These are phyloP conservation scores for Avahi laniger DNA, from an alignment of 2,797 vertebrate genomes.

Conservation along the genomic window DNA sequence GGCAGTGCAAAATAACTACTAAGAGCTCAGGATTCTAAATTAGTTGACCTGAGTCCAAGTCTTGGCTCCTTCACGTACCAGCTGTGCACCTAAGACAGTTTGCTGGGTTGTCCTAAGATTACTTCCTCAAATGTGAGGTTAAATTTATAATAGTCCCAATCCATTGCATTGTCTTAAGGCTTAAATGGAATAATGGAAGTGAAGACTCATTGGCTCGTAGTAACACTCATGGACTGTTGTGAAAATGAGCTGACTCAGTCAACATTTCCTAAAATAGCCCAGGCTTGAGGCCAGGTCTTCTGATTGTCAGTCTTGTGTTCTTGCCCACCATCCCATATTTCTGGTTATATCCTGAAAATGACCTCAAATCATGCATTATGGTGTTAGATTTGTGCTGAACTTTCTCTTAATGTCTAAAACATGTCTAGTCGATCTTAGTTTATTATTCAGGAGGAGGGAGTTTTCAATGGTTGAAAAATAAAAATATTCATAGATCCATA, in stretches of 20 bases:
- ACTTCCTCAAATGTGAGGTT: background rate
- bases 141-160: background rate
- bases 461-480: constrained; percentile 43
- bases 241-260: background rate
- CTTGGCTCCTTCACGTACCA: background rate
- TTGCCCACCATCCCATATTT: background rate
- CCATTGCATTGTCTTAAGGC: background rate
- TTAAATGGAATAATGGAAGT: background rate
- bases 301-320: background rate
- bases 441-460: background rate
- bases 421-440: background rate
- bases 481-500: constrained; percentile 39
- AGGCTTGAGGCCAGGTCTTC: background rate
- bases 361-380: background rate
- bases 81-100: background rate
- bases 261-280: background rate
- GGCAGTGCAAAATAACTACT: background rate
- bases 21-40: background rate
- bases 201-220: background rate
- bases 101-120: background rate
- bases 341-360: background rate
- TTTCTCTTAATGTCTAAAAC: background rate
- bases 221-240: background rate
- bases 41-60: background rate
- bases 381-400: background rate